These are phyloP conservation scores for Erpetoichthys calabaricus DNA, from an alignment of 2,797 vertebrate species.

Conservation along the genomic window DNA sequence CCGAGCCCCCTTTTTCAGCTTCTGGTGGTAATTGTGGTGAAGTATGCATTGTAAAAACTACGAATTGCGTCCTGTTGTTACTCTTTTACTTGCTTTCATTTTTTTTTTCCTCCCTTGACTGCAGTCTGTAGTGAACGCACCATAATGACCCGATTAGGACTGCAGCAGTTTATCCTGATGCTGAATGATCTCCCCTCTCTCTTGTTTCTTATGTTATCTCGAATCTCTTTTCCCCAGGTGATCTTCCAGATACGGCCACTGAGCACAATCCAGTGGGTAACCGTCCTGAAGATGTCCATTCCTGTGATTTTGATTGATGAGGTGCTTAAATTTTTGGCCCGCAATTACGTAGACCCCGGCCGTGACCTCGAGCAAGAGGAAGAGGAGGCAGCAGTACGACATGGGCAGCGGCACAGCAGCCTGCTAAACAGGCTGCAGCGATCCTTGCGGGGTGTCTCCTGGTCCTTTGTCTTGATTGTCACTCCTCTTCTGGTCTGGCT, in stretches of 20 bases:
- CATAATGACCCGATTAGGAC: too few species aligned
- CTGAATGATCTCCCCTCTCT: neutral
- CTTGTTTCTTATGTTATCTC: neutral
- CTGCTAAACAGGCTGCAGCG: constrained; percentile 8
- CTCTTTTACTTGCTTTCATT: neutral
- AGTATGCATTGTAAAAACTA: too few species aligned
- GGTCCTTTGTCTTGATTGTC: constrained; percentile 48
- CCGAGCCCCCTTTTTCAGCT: too few species aligned
- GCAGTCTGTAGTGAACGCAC: too few species aligned
- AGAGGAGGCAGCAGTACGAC: constrained; percentile 26
- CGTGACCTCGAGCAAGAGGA: constrained; percentile 29
- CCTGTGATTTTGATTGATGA: constrained; percentile 63
- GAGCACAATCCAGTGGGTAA: constrained; percentile 58
- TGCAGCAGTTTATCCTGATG: too few species aligned
- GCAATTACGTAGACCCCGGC: constrained; percentile 54
- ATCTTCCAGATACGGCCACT: constrained; percentile 59
- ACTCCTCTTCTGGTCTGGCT: constrained; percentile 51
- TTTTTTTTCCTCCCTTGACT: too few species aligned
- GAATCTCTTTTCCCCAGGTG: constrained; percentile 25
- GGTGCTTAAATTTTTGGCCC: constrained; percentile 53
- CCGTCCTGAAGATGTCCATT: constrained; percentile 59
- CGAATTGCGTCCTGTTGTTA: too few species aligned
- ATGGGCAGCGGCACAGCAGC: constrained; percentile 7
- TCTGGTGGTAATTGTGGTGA: too few species aligned
- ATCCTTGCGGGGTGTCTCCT: constrained; percentile 44